Conservation (phyloP, 1,140 invertebrate genomes). For the Carposina sasakii region DNA sequence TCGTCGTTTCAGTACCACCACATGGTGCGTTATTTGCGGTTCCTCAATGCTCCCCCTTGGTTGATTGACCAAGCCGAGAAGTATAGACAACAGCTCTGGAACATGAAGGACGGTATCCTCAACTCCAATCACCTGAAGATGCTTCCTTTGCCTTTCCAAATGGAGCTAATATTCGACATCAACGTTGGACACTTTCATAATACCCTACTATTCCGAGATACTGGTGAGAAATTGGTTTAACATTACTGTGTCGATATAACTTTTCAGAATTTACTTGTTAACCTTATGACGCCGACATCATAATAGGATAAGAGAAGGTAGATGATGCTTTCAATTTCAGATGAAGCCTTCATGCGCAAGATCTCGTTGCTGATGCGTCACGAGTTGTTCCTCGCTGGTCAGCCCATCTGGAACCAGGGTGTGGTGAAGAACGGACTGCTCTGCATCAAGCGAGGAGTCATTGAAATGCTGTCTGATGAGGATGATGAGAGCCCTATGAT, state of each 20-base stretch:
- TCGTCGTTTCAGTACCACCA: conserved; percentile 46
- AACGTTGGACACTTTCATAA: conserved; percentile 57
- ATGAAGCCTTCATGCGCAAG: conserved; percentile 57
- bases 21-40: conserved; percentile 46
- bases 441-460: conserved; percentile 53
- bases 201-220: conserved; percentile 45
- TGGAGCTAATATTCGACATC: conserved; percentile 63
- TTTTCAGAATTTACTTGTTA: too few relatives aligned
- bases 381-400: conserved; percentile 52
- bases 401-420: conserved; percentile 55
- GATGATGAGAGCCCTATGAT: conserved; percentile 67
- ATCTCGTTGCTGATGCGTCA: conserved; percentile 55
- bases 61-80: conserved; percentile 42
- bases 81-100: conserved; percentile 52
- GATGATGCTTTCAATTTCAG: conserved; percentile 33
- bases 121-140: conserved; percentile 38
- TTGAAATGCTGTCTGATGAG: conserved; percentile 67
- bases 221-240: conserved; percentile 35
- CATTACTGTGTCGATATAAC: too few relatives aligned
- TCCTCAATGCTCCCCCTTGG: conserved; percentile 30
- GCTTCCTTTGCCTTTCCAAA: conserved; percentile 50
- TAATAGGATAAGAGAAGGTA: too few relatives aligned
- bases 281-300: not conserved
- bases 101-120: conserved; percentile 53
- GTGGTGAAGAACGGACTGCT: conserved; percentile 60